These are phyloP conservation scores for Lissocephala sabroskyi DNA, from an alignment of 2,888 invertebrate species.

Conservation along the genomic window DNA sequence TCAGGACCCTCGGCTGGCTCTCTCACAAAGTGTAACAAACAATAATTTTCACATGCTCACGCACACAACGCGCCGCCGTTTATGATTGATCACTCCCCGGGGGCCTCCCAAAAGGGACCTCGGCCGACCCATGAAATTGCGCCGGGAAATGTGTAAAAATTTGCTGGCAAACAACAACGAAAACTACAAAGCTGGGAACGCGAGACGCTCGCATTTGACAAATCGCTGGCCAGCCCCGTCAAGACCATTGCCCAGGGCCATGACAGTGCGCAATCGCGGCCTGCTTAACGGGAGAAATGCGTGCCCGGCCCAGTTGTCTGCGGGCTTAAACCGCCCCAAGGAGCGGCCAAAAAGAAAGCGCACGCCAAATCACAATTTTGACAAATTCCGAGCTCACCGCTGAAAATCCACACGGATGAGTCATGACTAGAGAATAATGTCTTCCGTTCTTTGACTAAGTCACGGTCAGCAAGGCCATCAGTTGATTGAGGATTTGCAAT, in stretches of 20 bases:
- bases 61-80: conserved; percentile 11
- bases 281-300: no score
- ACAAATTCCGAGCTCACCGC: conserved; percentile 37
- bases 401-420: no score
- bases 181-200: conserved; percentile 9
- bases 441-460: no score
- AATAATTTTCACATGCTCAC: conserved; percentile 38
- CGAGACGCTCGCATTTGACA: conserved; percentile 48
- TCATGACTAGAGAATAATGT: no score
- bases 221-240: conserved; percentile 47
- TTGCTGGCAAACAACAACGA: conserved; percentile 4
- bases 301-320: conserved; percentile 42
- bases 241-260: no score
- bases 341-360: conserved; percentile 39
- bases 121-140: conserved; percentile 42
- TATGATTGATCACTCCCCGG: conserved; percentile 65
- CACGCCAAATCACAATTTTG: conserved; percentile 60
- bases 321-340: conserved; percentile 38
- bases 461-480: no score
- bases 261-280: no score
- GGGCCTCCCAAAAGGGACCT: conserved; percentile 11
- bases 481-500: no score
- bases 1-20: background rate
- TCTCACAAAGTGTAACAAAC: conserved; percentile 48
- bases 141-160: conserved; percentile 34